phyloP scores from a whole-genome alignment of 37 sponge, comb jelly and placozoan genomes.

The Crambe crambe region DNA sequence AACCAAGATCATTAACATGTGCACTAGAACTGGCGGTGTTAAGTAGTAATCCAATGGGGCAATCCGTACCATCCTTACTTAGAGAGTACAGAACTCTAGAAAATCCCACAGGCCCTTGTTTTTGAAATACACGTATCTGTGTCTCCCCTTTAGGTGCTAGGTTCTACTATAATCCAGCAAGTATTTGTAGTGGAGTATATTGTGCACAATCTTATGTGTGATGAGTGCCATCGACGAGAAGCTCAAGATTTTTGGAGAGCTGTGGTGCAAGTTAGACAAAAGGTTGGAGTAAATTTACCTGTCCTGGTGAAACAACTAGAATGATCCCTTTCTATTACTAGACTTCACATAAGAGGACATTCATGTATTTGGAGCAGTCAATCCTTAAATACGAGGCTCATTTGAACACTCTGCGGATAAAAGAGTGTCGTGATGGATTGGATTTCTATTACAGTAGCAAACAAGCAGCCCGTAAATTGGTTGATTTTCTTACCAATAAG shows the following conservation, averaged over 20 bases:
- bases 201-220: slow-evolving; percentile 96
- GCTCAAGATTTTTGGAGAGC: slow-evolving; percentile 92
- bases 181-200: slow-evolving; percentile 91
- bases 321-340: no score
- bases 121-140: no score
- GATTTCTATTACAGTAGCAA: slow-evolving; percentile 87
- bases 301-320: no score
- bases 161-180: slow-evolving; percentile 86
- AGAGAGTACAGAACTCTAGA: no score
- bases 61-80: no score
- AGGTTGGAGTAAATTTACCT: no score
- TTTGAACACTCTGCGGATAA: slow-evolving; percentile 60
- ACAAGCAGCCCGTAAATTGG: slow-evolving; percentile 87
- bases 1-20: no score
- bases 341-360: slow-evolving; percentile 94
- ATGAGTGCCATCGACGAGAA: slow-evolving; percentile 90
- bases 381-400: slow-evolving; percentile 87
- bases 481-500: slow-evolving; percentile 82
- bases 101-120: no score
- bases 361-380: slow-evolving; percentile 95
- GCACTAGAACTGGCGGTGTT: no score
- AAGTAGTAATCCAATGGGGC: no score
- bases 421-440: slow-evolving; percentile 72
- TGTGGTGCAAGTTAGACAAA: slow-evolving; percentile 94
- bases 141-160: slow-evolving; percentile 61